Evolutionary conservation across 2,888 invertebrate genomes (phyloP).

Genomic region (Erynnis tages): DNA sequence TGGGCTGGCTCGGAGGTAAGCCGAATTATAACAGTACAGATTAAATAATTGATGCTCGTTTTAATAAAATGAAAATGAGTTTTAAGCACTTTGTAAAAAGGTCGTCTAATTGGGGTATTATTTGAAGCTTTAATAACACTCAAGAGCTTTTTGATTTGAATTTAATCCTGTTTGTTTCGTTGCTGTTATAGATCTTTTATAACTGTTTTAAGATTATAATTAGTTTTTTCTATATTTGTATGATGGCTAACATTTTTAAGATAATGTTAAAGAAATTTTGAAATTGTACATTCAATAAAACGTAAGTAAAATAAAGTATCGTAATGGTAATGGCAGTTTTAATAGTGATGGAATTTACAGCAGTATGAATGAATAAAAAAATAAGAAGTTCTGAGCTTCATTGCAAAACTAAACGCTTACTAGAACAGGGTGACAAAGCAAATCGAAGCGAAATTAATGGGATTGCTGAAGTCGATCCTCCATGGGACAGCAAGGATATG

Average conservation of each 20-base stretch:
- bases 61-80: constrained; percentile 26
- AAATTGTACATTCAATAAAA: no score
- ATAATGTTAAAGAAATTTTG: no score
- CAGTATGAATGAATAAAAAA: not conserved
- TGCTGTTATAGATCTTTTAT: not conserved
- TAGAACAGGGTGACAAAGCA: not conserved
- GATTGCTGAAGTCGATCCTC: constrained; percentile 20
- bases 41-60: constrained; percentile 25
- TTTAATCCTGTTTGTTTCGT: not conserved
- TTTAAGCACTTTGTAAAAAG: constrained; percentile 15
- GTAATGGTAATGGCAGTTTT: no score
- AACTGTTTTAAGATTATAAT: no score
- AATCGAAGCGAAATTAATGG: constrained; percentile 22
- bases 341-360: no score
- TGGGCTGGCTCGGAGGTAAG: constrained; percentile 7
- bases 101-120: constrained; percentile 11
- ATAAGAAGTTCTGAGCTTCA: not conserved
- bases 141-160: constrained; percentile 1
- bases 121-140: constrained; percentile 6
- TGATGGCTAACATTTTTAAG: no score
- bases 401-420: not conserved
- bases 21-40: constrained; percentile 28
- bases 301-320: no score
- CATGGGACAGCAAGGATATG: constrained; percentile 25
- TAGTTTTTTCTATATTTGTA: no score